Evolutionary conservation across 2,888 invertebrate species (phyloP).

Genomic region (Andrena trimmerana): DNA sequence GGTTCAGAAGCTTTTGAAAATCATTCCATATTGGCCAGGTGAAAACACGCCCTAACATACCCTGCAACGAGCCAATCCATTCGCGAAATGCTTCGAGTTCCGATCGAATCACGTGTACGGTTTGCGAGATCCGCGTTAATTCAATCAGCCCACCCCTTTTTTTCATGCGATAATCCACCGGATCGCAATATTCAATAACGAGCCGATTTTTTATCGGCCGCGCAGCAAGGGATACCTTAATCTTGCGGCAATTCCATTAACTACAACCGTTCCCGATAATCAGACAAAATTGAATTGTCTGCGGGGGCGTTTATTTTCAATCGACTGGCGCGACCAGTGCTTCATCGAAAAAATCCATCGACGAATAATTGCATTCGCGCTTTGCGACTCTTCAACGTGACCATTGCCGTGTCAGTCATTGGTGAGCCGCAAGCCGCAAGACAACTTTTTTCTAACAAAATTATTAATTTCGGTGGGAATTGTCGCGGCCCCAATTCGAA

Average conservation of each 20-base stretch:
- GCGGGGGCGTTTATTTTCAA: constrained; percentile 31
- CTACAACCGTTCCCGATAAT: constrained; percentile 50
- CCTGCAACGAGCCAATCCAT: not conserved
- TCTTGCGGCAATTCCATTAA: constrained; percentile 51
- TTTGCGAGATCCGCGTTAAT: constrained; percentile 37
- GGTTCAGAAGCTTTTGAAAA: too few species aligned
- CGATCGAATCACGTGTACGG: constrained; percentile 28
- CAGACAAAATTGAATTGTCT: constrained; percentile 53
- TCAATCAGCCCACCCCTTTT: constrained; percentile 44
- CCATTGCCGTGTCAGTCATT: too few species aligned
- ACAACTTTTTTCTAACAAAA: not conserved
- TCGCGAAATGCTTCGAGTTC: not conserved
- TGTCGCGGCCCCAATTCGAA: constrained; percentile 5
- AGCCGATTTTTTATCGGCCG: constrained; percentile 52
- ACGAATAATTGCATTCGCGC: not conserved
- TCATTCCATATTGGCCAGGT: too few species aligned
- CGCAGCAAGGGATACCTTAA: constrained; percentile 49
- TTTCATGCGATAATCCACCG: constrained; percentile 25
- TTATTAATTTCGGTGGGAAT: not conserved
- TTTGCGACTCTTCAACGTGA: not conserved
- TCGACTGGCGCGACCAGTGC: not conserved
- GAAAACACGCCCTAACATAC: too few species aligned
- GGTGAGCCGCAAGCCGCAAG: too few species aligned
- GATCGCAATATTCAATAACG: constrained; percentile 52
- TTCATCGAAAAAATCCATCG: not conserved